phyloP scores from a whole-genome alignment of 2,113 vertebrate genomes.

The Melanocharis versteri region DNA sequence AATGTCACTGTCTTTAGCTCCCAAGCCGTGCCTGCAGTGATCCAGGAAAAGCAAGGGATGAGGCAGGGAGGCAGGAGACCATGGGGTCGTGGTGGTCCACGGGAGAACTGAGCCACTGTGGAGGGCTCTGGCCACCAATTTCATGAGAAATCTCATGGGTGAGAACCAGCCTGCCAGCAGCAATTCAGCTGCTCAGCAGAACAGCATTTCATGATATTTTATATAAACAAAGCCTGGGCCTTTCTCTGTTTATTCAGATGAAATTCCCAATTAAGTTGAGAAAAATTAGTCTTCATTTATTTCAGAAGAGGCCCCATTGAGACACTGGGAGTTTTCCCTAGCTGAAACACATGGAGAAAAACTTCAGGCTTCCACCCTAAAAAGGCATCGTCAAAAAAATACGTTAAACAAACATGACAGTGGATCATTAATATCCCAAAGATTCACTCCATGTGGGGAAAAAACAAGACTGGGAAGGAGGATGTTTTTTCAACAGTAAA shows the following conservation, averaged over 20 bases:
- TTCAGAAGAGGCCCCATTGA: background rate
- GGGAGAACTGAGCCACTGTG: background rate
- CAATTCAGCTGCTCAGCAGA: background rate
- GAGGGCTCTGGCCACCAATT: background rate
- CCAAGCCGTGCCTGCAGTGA: background rate
- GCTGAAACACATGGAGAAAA: conserved; percentile 27
- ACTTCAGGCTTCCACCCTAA: conserved; percentile 34
- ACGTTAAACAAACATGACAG: conserved; percentile 34
- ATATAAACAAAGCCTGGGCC: background rate
- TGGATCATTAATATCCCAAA: conserved; percentile 13
- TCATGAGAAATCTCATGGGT: background rate
- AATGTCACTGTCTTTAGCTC: background rate
- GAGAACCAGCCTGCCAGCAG: background rate
- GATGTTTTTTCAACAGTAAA: conserved; percentile 19
- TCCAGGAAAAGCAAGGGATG: background rate
- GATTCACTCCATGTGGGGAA: conserved; percentile 15
- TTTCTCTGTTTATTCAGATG: conserved; percentile 11
- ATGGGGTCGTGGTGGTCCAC: background rate
- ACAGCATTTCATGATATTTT: background rate
- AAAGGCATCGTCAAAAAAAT: conserved; percentile 44
- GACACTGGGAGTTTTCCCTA: conserved; percentile 17
- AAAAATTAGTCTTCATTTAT: conserved; percentile 10
- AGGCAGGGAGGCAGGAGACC: background rate
- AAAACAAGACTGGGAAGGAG: background rate
- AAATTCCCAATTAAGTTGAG: background rate